These are phyloP conservation scores for Amphiduros pacificus DNA, from an alignment of 2,888 invertebrate species.

Conservation along the genomic window DNA sequence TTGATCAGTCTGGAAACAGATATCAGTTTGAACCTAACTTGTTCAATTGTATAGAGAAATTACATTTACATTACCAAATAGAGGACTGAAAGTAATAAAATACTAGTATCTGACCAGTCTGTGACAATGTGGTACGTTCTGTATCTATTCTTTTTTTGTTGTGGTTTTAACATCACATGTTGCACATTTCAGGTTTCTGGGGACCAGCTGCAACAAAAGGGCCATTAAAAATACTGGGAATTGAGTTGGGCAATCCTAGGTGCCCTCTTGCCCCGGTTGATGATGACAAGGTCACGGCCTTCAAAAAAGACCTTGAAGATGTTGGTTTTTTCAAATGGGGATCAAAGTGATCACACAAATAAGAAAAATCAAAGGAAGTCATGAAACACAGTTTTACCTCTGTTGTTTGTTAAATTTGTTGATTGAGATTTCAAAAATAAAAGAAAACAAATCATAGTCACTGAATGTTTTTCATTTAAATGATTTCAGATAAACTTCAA, in stretches of 20 bases:
- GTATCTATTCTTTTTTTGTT: neutral
- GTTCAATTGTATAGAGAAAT: no score
- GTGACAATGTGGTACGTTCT: neutral
- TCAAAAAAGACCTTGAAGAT: neutral
- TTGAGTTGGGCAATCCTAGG: neutral
- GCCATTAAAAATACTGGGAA: neutral
- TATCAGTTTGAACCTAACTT: no score
- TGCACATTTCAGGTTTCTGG: neutral
- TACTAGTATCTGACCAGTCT: neutral
- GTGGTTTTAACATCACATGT: no score
- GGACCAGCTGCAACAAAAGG: neutral
- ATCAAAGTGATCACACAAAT: neutral
- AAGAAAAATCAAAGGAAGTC: neutral
- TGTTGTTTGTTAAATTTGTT: neutral
- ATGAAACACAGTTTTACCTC: no score
- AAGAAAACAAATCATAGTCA: neutral
- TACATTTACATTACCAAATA: no score
- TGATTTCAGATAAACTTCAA: no score
- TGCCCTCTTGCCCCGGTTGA: neutral
- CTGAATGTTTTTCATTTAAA: no score
- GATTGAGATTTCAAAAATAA: neutral
- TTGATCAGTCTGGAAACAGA: no score
- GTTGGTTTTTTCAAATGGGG: slow-evolving; percentile 1
- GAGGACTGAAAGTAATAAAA: no score
- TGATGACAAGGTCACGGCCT: neutral